These are phyloP conservation scores for Aphis craccivora DNA, from an alignment of 1,140 invertebrate genomes.

Conservation along the genomic window DNA sequence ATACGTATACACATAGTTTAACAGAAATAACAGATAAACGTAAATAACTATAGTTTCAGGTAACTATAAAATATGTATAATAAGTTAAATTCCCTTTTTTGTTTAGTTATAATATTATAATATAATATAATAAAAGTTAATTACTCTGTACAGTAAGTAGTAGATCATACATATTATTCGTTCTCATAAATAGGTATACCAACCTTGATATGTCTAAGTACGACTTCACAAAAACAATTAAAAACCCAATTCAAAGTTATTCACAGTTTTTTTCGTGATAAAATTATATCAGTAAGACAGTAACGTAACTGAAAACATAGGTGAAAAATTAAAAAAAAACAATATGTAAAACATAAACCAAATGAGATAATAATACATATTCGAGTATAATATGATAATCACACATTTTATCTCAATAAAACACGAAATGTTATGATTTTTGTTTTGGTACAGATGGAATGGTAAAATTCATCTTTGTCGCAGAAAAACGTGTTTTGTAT, in stretches of 20 bases:
- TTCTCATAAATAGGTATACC: not conserved
- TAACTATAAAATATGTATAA: not conserved
- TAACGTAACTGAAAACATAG: not conserved
- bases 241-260: not conserved
- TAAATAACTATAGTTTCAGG: not conserved
- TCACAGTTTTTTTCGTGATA: no score
- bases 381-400: not conserved
- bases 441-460: not conserved
- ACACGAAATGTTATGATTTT: not conserved
- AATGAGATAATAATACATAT: not conserved
- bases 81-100: not conserved
- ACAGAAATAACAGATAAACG: not conserved
- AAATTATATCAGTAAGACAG: not conserved
- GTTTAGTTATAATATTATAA: not conserved
- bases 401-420: not conserved
- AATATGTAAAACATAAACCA: not conserved
- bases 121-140: not conserved
- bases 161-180: not conserved
- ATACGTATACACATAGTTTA: not conserved
- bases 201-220: not conserved
- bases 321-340: not conserved
- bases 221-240: not conserved
- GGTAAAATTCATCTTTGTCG: not conserved
- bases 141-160: not conserved
- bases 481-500: not conserved